Evolutionary conservation across 2,113 vertebrate genomes (phyloP).

Genomic region (Oreochromis spilurus): DNA sequence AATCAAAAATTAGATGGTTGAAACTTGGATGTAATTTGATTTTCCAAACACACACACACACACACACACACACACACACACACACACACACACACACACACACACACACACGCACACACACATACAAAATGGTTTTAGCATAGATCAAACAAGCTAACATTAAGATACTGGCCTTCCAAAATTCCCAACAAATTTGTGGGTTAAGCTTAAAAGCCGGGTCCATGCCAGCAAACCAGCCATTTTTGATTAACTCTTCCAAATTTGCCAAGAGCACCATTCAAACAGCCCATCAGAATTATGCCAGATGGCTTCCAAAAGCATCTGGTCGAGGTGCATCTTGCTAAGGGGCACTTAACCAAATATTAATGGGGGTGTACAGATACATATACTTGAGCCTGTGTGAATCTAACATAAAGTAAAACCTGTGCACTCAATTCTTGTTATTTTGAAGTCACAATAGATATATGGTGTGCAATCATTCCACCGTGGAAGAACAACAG

Average conservation of each 20-base stretch:
- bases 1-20: too few relatives aligned
- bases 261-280: not conserved
- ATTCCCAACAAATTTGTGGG: not conserved
- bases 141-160: not conserved
- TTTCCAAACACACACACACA: not conserved
- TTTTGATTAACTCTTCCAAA: not conserved
- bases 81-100: too few relatives aligned
- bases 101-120: not conserved
- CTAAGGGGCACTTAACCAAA: not conserved
- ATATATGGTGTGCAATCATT: not conserved
- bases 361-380: not conserved
- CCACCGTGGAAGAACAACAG: not conserved
- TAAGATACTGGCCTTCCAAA: not conserved
- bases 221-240: not conserved
- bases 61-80: not conserved
- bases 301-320: not conserved
- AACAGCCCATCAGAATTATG: not conserved
- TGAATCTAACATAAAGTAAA: not conserved
- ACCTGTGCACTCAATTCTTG: not conserved
- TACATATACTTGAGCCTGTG: not conserved
- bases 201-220: not conserved
- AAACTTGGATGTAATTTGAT: fast-evolving
- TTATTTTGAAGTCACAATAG: not conserved
- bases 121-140: not conserved
- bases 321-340: not conserved